These are phyloP conservation scores for Stigmatopora nigra DNA, from an alignment of 2,113 vertebrate genomes.

Conservation along the genomic window DNA sequence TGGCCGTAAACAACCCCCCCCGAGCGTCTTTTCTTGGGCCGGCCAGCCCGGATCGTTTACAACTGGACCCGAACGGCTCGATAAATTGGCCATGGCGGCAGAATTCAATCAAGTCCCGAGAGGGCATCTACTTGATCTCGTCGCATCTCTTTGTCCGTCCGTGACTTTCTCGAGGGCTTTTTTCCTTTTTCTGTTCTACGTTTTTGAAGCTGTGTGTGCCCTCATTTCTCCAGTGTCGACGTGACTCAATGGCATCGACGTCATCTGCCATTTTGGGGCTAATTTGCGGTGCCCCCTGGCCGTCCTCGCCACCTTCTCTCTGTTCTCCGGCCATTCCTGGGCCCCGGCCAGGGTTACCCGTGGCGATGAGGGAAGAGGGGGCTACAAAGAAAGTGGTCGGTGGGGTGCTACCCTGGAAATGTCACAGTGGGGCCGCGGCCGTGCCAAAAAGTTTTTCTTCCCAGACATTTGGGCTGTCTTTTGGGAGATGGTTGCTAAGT, in stretches of 20 bases:
- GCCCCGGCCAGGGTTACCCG: constrained; percentile 61
- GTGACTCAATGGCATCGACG: constrained; percentile 57
- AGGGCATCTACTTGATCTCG: not conserved
- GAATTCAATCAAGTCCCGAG: too few species aligned
- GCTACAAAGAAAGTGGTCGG: constrained; percentile 2
- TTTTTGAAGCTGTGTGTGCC: constrained; percentile 24
- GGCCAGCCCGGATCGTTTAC: constrained; percentile 17
- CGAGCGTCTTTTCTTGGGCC: too few species aligned
- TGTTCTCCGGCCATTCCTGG: constrained; percentile 66
- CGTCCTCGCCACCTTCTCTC: constrained; percentile 36
- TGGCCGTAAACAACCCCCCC: too few species aligned
- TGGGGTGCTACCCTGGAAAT: constrained; percentile 63
- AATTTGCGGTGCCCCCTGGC: constrained; percentile 40
- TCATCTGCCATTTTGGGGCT: constrained; percentile 54
- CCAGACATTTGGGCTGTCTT: constrained; percentile 27
- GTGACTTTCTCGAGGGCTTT: not conserved
- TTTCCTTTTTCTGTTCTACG: not conserved
- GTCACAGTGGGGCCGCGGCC: constrained; percentile 59
- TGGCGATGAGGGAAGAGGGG: constrained; percentile 52
- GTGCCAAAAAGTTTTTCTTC: constrained; percentile 65
- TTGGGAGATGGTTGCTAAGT: constrained; percentile 33
- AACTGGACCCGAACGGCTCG: not conserved
- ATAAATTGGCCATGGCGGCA: too few species aligned
- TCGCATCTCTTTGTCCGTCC: not conserved
- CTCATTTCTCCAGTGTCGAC: constrained; percentile 24